Base-by-base conservation (phyloP, 2,797 vertebrate species). In the Melanotaenia nigrans region DNA sequence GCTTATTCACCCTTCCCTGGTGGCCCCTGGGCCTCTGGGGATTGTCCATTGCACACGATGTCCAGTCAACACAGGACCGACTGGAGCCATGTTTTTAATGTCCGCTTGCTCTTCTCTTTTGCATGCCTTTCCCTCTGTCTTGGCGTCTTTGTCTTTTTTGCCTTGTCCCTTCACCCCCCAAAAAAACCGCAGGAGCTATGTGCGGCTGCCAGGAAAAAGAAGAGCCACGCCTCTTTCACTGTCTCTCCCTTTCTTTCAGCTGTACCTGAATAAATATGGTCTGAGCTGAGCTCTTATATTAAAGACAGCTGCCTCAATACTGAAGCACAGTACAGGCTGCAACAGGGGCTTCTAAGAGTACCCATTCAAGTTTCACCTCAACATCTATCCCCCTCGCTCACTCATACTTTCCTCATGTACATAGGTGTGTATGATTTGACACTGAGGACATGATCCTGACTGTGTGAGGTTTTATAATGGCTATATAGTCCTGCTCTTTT, bases 221-320 rank as follows among this genome's bases (percentile, higher is more conserved):
- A 69, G 69, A 71, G 77, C 85, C 89, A 91, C 87, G 61, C 89
- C 87, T 88, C 83, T 84, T 88, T 77, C 75, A 66, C 86, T 72
- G 85, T 89, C 88, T 88, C 82, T 87, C 70, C 72, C 73, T 81
- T 86, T 83, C 78, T 68, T 81, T 90, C 88, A 86, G 91, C 89
- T 89, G 85, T 93, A 94, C 92, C 93, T 94, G 92, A 92, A 93
- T 93, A 94, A 94, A 94, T 92, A 94, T 88, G 90, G 89, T 81
- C 89, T 82, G 83, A 91, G 88, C 84, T 65, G 87, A 74, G 82
- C 71, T 66, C 85, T 85, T 94, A 90, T 95, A 95, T 95, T 95
- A 92, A 94, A 95, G 83, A 94, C 94, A 94, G 94, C 93, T 94
- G 94, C 87, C 82, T 91, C 86, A 79, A 84, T 84, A 90, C 79